These are phyloP conservation scores for Neocrepidodera transversa DNA, from an alignment of 2,888 invertebrate genomes.

Conservation along the genomic window DNA sequence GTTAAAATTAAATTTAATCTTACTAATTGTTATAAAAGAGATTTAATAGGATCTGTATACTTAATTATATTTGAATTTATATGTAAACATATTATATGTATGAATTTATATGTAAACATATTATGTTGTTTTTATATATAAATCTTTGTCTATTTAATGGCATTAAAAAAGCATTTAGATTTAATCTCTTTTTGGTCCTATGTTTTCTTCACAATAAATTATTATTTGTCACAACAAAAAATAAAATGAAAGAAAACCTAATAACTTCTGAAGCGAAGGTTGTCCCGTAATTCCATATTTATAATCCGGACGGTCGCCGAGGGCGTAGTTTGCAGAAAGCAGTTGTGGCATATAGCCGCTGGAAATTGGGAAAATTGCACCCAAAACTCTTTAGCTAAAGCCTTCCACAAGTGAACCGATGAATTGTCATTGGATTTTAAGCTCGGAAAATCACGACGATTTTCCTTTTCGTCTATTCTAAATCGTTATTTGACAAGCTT, in stretches of 20 bases:
- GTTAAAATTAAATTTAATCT: no score
- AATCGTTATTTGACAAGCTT: slow-evolving; percentile 3
- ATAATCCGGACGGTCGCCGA: background rate
- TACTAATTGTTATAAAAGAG: no score
- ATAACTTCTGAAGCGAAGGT: slow-evolving; percentile 6
- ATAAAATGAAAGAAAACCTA: slow-evolving; percentile 11
- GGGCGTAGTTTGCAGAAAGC: slow-evolving; percentile 3
- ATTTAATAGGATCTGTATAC: no score
- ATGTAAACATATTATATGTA: no score
- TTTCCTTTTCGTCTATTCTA: slow-evolving; percentile 39
- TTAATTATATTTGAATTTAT: no score
- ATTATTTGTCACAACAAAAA: no score
- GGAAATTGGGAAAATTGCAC: slow-evolving; percentile 45
- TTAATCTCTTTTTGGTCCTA: no score
- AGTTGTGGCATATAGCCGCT: slow-evolving; percentile 27
- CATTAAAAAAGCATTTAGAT: no score
- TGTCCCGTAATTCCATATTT: slow-evolving; percentile 11
- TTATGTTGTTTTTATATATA: no score
- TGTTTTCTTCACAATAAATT: no score
- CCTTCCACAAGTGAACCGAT: slow-evolving; percentile 53
- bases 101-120: no score
- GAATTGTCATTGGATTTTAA: slow-evolving; percentile 54
- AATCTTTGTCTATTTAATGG: no score
- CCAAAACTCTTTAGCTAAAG: slow-evolving; percentile 45
- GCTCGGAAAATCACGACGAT: slow-evolving; percentile 45